These are phyloP conservation scores for Rhinoptilus africanus DNA, from an alignment of 2,113 vertebrate genomes.

Conservation along the genomic window DNA sequence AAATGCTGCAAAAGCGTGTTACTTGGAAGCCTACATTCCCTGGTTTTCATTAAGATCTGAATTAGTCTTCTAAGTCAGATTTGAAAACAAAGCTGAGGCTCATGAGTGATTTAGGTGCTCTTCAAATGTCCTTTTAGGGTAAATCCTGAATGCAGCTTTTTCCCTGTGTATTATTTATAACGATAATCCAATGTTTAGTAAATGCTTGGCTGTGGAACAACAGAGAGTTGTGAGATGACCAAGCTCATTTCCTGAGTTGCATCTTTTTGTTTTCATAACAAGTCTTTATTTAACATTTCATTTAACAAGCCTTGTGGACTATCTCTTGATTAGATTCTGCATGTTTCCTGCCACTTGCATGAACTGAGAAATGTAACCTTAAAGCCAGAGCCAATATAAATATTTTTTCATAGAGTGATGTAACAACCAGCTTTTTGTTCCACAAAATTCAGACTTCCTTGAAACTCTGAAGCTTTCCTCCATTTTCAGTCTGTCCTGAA, in stretches of 20 bases:
- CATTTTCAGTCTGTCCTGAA: not conserved
- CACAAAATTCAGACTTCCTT: not conserved
- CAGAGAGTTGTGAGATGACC: constrained; percentile 28
- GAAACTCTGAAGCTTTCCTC: not conserved
- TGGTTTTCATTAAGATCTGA: not conserved
- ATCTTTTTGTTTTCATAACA: constrained; percentile 51
- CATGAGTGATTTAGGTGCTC: not conserved
- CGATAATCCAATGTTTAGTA: not conserved
- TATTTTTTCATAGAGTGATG: constrained; percentile 19
- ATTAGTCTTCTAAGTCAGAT: not conserved
- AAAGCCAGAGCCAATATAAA: constrained; percentile 56
- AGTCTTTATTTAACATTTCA: constrained; percentile 29
- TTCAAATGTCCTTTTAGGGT: not conserved
- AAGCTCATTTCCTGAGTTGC: constrained; percentile 51
- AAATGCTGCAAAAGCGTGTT: not conserved
- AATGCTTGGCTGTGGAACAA: not conserved
- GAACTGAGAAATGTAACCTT: constrained; percentile 36
- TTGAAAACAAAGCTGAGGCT: not conserved
- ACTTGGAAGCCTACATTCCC: not conserved
- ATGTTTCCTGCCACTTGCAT: constrained; percentile 35
- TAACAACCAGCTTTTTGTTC: constrained; percentile 34
- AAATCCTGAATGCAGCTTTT: not conserved
- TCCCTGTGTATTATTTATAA: not conserved
- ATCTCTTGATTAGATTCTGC: constrained; percentile 48
- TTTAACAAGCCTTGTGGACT: constrained; percentile 33